A percentile compares a stretch with the other conserved stretches of the same genome.
Evolutionary conservation across 2,797 vertebrate genomes (phyloP).

Genomic region (Kryptopterus vitreolus): DNA sequence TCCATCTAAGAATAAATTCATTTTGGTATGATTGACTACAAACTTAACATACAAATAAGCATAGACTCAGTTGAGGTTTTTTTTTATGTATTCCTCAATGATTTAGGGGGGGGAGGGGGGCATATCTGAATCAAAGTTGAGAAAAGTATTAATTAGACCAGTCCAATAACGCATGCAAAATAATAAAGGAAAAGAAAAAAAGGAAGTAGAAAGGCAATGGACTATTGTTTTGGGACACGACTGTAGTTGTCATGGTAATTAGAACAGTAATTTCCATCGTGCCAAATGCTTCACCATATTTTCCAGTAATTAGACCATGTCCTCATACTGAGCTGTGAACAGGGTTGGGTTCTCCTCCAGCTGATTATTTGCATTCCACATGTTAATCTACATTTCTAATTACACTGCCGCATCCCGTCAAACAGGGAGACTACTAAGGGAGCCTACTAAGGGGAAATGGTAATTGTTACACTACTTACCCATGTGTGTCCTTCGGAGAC

Average conservation of each 20-base stretch:
- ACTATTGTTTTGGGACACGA: not conserved
- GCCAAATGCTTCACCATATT: not conserved
- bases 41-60: too few species aligned
- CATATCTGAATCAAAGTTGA: too few species aligned
- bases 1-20: too few species aligned
- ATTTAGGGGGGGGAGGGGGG: too few species aligned
- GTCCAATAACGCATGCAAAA: too few species aligned
- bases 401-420: constrained; percentile 61
- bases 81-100: too few species aligned
- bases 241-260: constrained; percentile 3
- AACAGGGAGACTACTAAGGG: constrained; percentile 59
- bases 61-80: too few species aligned
- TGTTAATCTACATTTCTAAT: constrained; percentile 60
- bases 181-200: too few species aligned
- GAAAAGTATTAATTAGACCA: too few species aligned
- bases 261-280: not conserved
- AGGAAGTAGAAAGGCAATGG: not conserved
- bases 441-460: constrained; percentile 26
- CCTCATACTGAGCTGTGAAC: not conserved
- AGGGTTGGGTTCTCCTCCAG: not conserved
- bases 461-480: constrained; percentile 65
- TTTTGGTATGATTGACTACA: too few species aligned
- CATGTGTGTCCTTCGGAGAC: constrained; percentile 60
- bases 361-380: constrained; percentile 57
- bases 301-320: constrained; percentile 4